Evolutionary conservation across 2,113 vertebrate species (phyloP), one percentile per base, ranked within the genome.

Genomic region (Corynorhinus townsendii): DNA sequence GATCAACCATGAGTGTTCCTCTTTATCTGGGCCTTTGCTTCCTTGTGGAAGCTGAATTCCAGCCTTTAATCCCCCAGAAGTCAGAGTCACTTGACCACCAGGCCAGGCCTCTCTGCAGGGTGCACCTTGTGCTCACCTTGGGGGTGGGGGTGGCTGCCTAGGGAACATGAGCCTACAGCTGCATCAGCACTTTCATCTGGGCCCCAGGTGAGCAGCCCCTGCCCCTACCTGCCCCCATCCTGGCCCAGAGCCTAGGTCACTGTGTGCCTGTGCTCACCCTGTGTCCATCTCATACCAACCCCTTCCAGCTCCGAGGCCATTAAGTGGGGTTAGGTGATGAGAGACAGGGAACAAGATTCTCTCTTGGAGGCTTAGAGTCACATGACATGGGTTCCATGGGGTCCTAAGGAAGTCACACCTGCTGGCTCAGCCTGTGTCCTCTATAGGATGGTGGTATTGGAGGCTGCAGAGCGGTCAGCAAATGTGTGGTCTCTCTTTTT

Each of bases 11-110:
- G 30, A 10, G 4, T 26, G 17, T 43, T 68, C 72, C 38, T 92
- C 30, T 11, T 19, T 19, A 38, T 7, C 15, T 0, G 2, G 20
- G 30, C 69, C 54, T 82, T 69, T 30, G 3, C 68, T 81, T 95
- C 89, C 62, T 54, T 30, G 43, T 52, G 62, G 66, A 71, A 95
- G 62, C 68, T 80, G 76, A 87, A 71, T 33, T 83, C 80, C 80
- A 94, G 83, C 10, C n/a, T 40, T 64, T 68, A 26, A 86, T 33
- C 4, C 33, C 54, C 71, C 35, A 93, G 59, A 85, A 54, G 66
- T n/a, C 33, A 11, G 11, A 62, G 77, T 94, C 97, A 89, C 69
- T 91, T 94, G 96, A 95, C 20, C 24, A 64, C 16, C 40, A 49
- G 54, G 86, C 54, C 91, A 86, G 93, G 62, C 28, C 79, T 40